Percentiles rank a stretch among this genome's conserved stretches.
phyloP scores from a whole-genome alignment of 1,140 invertebrate species.

The Drosophila nannoptera region DNA sequence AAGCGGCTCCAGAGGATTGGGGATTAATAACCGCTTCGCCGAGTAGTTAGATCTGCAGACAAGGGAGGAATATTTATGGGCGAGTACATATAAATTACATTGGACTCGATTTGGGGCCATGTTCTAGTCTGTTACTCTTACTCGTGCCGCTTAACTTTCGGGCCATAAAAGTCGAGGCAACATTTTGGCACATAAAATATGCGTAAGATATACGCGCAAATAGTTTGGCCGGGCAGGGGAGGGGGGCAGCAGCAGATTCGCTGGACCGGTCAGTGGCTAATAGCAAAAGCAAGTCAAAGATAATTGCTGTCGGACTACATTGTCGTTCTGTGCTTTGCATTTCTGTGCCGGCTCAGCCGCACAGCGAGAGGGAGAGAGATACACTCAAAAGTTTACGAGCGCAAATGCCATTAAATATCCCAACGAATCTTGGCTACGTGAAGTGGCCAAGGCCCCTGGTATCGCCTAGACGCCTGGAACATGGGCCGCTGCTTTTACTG shows the following conservation, averaged over 20 bases:
- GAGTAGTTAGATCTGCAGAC: background rate
- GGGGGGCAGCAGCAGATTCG: background rate
- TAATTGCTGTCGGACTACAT: slow-evolving; percentile 61
- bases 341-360: slow-evolving; percentile 29
- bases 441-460: slow-evolving; percentile 50
- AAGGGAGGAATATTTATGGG: background rate
- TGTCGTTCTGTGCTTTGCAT: slow-evolving; percentile 61
- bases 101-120: slow-evolving; percentile 5
- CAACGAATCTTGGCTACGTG: slow-evolving; percentile 65
- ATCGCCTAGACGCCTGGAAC: slow-evolving; percentile 35
- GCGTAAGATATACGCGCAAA: slow-evolving; percentile 69
- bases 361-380: slow-evolving; percentile 32
- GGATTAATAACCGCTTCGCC: slow-evolving; percentile 1
- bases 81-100: slow-evolving; percentile 9
- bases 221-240: slow-evolving; percentile 39
- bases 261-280: slow-evolving; percentile 57
- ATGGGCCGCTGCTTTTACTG: slow-evolving; percentile 52
- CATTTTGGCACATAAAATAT: slow-evolving; percentile 65
- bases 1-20: background rate
- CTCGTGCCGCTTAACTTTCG: slow-evolving; percentile 1
- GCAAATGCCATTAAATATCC: slow-evolving; percentile 72
- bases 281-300: slow-evolving; percentile 73
- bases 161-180: slow-evolving; percentile 25
- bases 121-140: slow-evolving; percentile 3
- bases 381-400: slow-evolving; percentile 74